phyloP scores from a whole-genome alignment of 2,113 vertebrate species.

The Tenrec ecaudatus region DNA sequence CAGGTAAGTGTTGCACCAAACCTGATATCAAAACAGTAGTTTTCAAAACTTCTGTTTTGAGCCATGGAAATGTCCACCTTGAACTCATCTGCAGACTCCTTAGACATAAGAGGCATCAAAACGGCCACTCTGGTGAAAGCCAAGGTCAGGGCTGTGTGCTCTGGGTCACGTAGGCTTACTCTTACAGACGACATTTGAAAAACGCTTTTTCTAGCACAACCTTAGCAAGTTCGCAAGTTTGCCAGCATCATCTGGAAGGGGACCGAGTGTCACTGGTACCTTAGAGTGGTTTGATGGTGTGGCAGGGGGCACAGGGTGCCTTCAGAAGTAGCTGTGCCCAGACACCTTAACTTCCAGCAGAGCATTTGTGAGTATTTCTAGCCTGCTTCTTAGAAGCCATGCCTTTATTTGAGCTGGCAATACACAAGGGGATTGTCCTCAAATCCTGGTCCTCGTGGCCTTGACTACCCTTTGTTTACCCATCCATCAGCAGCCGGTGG shows the following conservation, averaged over 20 bases:
- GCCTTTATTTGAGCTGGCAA: constrained; percentile 61
- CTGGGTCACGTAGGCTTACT: neutral
- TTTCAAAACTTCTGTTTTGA: constrained; percentile 45
- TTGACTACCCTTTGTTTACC: constrained; percentile 59
- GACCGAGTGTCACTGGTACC: neutral
- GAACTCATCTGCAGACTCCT: neutral
- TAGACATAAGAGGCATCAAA: constrained; percentile 59
- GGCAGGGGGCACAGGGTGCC: neutral
- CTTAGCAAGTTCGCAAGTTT: neutral
- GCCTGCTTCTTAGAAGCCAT: constrained; percentile 9
- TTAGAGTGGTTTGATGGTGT: neutral
- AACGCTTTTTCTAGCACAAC: neutral
- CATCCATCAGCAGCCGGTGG: constrained; percentile 44
- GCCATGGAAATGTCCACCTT: neutral
- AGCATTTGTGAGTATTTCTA: neutral
- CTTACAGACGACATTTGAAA: neutral
- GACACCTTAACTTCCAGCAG: constrained; percentile 7
- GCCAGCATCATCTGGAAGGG: neutral
- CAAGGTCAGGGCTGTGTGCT: neutral
- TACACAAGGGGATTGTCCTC: constrained; percentile 52
- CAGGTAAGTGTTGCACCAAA: neutral
- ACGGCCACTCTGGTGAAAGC: constrained; percentile 46
- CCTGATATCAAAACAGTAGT: neutral
- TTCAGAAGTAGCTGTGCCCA: constrained; percentile 43
- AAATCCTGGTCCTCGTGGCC: neutral